These are phyloP conservation scores for Zenarchopterus dispar DNA, from an alignment of 2,797 vertebrate genomes.

Conservation along the genomic window DNA sequence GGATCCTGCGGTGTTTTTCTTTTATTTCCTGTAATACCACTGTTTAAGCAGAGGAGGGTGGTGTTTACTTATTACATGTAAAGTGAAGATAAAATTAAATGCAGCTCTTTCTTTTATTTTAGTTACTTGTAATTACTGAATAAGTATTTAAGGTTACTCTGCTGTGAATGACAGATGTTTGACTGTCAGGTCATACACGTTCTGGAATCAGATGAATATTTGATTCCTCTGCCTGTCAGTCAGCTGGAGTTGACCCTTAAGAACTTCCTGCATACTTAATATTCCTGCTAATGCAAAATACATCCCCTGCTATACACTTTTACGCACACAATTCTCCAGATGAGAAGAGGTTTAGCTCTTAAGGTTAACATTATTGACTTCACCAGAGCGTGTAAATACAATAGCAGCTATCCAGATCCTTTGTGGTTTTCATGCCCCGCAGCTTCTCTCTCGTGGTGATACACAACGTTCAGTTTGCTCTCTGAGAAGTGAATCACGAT, in stretches of 20 bases:
- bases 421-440: slow-evolving; percentile 25
- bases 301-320: neutral
- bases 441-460: slow-evolving; percentile 5
- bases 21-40: slow-evolving; percentile 40
- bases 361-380: slow-evolving; percentile 3
- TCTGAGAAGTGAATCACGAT: neutral
- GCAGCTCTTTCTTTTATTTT: neutral
- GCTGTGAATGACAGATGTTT: neutral
- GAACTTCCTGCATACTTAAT: neutral
- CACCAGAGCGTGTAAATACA: slow-evolving; percentile 5
- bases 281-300: neutral
- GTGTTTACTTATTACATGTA: slow-evolving; percentile 11
- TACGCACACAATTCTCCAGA: neutral
- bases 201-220: slow-evolving; percentile 38
- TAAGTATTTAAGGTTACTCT: neutral
- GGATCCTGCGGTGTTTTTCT: fast-evolving
- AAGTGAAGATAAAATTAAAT: neutral
- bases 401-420: slow-evolving; percentile 8
- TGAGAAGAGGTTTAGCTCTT: slow-evolving; percentile 5
- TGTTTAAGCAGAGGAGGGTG: slow-evolving; percentile 54
- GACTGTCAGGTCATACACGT: neutral
- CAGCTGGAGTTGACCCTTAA: slow-evolving; percentile 18
- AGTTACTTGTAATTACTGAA: neutral
- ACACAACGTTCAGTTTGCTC: slow-evolving; percentile 10
- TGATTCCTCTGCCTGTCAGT: slow-evolving; percentile 37